Evolutionary conservation across 1,140 invertebrate genomes (phyloP).

Genomic region (Tetramorium parvispinum): DNA sequence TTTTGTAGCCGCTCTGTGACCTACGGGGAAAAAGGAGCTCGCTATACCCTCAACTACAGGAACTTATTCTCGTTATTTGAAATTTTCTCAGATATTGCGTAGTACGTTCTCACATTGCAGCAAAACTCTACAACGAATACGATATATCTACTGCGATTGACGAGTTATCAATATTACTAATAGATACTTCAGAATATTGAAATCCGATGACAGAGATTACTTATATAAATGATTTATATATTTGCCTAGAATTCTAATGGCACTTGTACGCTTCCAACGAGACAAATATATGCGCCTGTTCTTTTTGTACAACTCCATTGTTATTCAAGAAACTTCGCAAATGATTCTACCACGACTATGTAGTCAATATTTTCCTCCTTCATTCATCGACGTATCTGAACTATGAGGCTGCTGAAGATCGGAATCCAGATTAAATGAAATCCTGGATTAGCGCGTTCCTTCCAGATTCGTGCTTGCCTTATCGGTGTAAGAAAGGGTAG

Average conservation of each 20-base stretch:
- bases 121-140: background rate
- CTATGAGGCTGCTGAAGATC: constrained; percentile 19
- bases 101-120: background rate
- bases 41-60: too few species aligned
- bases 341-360: constrained; percentile 3
- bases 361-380: constrained; percentile 43
- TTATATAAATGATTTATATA: background rate
- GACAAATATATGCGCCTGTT: background rate
- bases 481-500: constrained; percentile 3
- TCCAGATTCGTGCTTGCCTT: constrained; percentile 30
- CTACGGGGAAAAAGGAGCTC: background rate
- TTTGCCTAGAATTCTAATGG: background rate
- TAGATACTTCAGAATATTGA: background rate
- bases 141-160: background rate
- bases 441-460: constrained; percentile 49
- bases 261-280: background rate
- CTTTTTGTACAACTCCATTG: background rate
- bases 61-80: constrained; percentile 30
- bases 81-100: constrained; percentile 11
- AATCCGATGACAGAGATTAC: background rate
- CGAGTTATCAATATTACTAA: background rate
- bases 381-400: constrained; percentile 15
- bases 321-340: constrained; percentile 16
- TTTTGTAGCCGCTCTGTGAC: constrained; percentile 1
- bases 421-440: constrained; percentile 59